Base-by-base conservation (phyloP, 23 tunicate genomes). In the Ciona savignyi region DNA sequence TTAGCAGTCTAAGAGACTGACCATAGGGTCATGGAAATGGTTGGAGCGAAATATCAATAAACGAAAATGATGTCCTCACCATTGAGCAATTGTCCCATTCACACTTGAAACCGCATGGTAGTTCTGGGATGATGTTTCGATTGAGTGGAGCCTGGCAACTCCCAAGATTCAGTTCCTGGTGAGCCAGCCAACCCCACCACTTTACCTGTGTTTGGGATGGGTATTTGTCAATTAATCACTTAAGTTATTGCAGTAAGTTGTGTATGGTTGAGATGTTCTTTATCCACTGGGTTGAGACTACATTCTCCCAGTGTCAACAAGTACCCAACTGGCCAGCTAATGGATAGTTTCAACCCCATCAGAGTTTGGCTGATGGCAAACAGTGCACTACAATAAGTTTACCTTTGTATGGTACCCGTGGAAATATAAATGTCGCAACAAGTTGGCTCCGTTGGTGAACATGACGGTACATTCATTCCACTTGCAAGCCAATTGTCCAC, bases 361-460 rank as follows among this genome's bases (percentile, higher is more conserved):
- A n/a, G n/a, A n/a, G n/a, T n/a, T n/a, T n/a, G n/a, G n/a, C 20
- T 9, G 15, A 42, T 42, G 56, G 9, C 56, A 42, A 6, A 42
- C 56, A 6, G 56, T 32, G 11, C 6, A 21, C 4, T 6, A 68
- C 49, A 68, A 27, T 22, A 68, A 30, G 24, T 1, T 34, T 67
- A 91, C 97, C 83, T 91, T 91, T 24, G 97, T 91, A 67, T 91
- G 97, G 34, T 86, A 91, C 22, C 97, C 90, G 76, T 91, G 97
- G 49, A 91, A 91, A 71, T 85, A 84, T 4, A 91, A 25, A 76
- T 91, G 97, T 48, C 97, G 49, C 6, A 91, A 30, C 29, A 91
- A 35, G 71, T 80, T 86, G 35, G 80, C 80, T 23, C 63, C 35
- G 33, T 77, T 49, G 1, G 70, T 56, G 19, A 86, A 75, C 2